A percentile compares a stretch with the other conserved stretches of the same genome.
phyloP scores from a whole-genome alignment of 1,140 invertebrate species.

The Cataglyphis hispanica region DNA sequence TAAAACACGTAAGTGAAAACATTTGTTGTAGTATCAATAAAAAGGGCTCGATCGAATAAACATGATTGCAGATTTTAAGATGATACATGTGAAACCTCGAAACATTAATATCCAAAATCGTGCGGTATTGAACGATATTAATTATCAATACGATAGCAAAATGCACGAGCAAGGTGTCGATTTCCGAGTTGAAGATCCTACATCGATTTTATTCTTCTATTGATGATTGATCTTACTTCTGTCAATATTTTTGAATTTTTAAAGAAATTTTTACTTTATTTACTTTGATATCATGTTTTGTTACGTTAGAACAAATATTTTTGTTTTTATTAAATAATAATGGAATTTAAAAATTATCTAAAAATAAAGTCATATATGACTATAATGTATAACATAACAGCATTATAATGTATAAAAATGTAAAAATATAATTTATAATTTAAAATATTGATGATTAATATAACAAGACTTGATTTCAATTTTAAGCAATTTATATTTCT shows the following conservation, averaged over 20 bases:
- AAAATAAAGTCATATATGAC: neutral
- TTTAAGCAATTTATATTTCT: neutral
- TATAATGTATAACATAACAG: neutral
- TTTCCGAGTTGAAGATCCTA: slow-evolving; percentile 84
- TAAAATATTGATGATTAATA: neutral
- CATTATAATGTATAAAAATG: slow-evolving; percentile 9
- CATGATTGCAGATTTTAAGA: slow-evolving; percentile 77
- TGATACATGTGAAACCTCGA: slow-evolving; percentile 83
- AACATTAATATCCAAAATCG: slow-evolving; percentile 80
- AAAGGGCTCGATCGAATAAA: slow-evolving; percentile 8
- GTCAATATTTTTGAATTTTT: slow-evolving; percentile 22
- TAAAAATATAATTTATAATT: slow-evolving; percentile 27
- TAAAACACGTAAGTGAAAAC: slow-evolving; percentile 78
- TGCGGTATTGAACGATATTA: slow-evolving; percentile 79
- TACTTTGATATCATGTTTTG: slow-evolving; percentile 35
- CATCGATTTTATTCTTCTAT: slow-evolving; percentile 73
- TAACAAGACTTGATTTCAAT: neutral
- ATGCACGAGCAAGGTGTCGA: slow-evolving; percentile 82
- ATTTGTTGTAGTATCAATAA: neutral
- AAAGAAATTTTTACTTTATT: slow-evolving; percentile 1
- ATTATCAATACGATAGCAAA: slow-evolving; percentile 79
- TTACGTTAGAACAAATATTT: neutral
- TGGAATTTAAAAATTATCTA: neutral
- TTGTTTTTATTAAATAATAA: slow-evolving; percentile 1
- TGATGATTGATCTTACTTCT: slow-evolving; percentile 18